Evolutionary conservation across 2,113 vertebrate genomes (phyloP).

Genomic region (Corythoichthys haematopterus): DNA sequence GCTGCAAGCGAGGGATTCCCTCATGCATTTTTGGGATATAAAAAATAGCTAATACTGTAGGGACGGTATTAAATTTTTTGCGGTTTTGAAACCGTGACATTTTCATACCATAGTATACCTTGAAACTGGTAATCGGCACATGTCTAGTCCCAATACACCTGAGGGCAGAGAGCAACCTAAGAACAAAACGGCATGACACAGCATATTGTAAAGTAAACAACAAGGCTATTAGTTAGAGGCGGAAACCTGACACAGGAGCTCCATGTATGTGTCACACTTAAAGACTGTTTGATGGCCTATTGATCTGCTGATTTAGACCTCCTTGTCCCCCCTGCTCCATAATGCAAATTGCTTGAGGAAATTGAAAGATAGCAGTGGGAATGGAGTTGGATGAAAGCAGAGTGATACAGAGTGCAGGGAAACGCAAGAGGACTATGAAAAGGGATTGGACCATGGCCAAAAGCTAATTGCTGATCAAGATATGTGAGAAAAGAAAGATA

Average conservation of each 20-base stretch:
- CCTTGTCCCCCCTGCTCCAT: slow-evolving; percentile 44
- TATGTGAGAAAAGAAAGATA: slow-evolving; percentile 13
- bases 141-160: slow-evolving; percentile 58
- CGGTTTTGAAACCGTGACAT: too few species aligned
- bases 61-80: too few species aligned
- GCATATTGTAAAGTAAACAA: slow-evolving; percentile 81
- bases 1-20: too few species aligned
- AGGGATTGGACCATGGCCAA: slow-evolving; percentile 17
- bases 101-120: too few species aligned
- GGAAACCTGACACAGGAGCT: slow-evolving; percentile 70
- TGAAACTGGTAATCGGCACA: too few species aligned
- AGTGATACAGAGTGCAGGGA: slow-evolving; percentile 31
- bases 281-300: slow-evolving; percentile 77
- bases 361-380: slow-evolving; percentile 67
- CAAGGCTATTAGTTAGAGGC: slow-evolving; percentile 79
- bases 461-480: slow-evolving; percentile 12
- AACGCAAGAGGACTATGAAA: slow-evolving; percentile 6
- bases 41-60: too few species aligned
- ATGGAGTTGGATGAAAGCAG: slow-evolving; percentile 44
- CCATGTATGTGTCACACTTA: slow-evolving; percentile 67
- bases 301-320: slow-evolving; percentile 80
- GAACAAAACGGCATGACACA: slow-evolving; percentile 72
- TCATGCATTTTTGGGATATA: too few species aligned
- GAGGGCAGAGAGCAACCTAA: slow-evolving; percentile 63
- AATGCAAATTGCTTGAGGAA: slow-evolving; percentile 72